Base-by-base conservation (phyloP, 1,140 invertebrate species). In the Linepithema humile region DNA sequence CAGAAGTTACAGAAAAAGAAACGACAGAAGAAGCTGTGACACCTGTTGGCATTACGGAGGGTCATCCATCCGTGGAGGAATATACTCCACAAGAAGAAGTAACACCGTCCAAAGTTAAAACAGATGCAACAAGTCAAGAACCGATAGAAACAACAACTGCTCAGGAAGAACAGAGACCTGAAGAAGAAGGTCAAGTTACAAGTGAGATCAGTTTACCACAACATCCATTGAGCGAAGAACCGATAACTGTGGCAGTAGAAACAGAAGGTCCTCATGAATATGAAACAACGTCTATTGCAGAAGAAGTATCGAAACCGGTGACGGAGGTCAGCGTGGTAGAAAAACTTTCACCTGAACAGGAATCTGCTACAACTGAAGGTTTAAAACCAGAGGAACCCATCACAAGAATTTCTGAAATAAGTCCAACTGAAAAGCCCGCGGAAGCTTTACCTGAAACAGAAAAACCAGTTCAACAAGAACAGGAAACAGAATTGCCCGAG, bases 381-480 rank as follows among this genome's bases (percentile, higher is more conserved):
- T 70, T 82, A 17, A 72, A 72, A 32, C 15, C 40, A 0, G 65
- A 60, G 7, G 60, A 82, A 82, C 1, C 48, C 29, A 45, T 43
- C 23, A 43, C 83, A 3, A 72, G 40, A 32, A 48, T 69, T 84
- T 72, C 87, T 20, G 88, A 87, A 45, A 29, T 80, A 53, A 73
- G 69, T 67, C 29, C 83, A 10, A 83, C 73, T 0, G 78, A 85
- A 78, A 35, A 32, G 5, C 60, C 59, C 29, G 74, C 84, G 23
- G 9, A 48, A 45, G 0, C 3, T 55, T 32, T 86, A 60, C 15
- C 83, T 38, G 83, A 93, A 88, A 84, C 89, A 55, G 88, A 89
- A 82, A 91, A 70, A 29, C 74, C 85, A 29, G 6, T 60, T 43
- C 53, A 69, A 60, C 20, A 5, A 32, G 82, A 38, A 77, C 69